These are phyloP conservation scores for Epinephelus moara DNA, from an alignment of 2,113 vertebrate genomes.

Conservation along the genomic window DNA sequence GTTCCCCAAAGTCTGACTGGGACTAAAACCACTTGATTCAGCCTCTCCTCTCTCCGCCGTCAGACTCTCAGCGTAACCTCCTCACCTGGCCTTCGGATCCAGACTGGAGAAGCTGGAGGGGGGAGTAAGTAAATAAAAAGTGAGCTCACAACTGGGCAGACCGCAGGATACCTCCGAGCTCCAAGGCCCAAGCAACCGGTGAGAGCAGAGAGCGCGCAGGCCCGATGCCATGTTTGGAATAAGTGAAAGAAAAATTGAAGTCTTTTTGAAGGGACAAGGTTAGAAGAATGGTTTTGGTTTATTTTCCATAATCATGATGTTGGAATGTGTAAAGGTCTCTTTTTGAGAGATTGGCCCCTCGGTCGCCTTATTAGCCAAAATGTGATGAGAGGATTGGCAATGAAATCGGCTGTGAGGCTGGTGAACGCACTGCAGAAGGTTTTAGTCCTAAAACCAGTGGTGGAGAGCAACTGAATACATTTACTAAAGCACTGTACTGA, in stretches of 20 bases:
- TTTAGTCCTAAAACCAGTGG: too few species aligned
- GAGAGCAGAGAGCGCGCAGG: conserved; percentile 53
- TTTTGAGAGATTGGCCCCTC: conserved; percentile 32
- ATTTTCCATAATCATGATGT: conserved; percentile 56
- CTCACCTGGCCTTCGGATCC: conserved; percentile 48
- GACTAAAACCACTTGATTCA: not conserved
- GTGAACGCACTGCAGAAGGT: too few species aligned
- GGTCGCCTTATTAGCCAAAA: conserved; percentile 28
- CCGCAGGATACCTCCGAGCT: conserved; percentile 50
- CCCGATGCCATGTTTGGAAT: conserved; percentile 69
- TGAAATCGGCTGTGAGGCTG: too few species aligned
- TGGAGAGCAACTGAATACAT: too few species aligned
- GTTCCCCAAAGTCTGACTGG: conserved; percentile 10
- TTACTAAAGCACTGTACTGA: too few species aligned
- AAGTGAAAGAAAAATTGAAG: conserved; percentile 62
- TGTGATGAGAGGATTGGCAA: conserved; percentile 15
- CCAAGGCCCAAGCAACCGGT: conserved; percentile 48
- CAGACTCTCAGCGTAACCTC: conserved; percentile 20
- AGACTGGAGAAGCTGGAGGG: conserved; percentile 54
- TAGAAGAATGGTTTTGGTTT: conserved; percentile 53
- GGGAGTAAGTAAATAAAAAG: conserved; percentile 72
- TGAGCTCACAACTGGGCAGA: conserved; percentile 64
- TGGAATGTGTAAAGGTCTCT: conserved; percentile 51
- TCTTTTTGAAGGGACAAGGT: conserved; percentile 64
- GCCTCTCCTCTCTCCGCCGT: conserved; percentile 1